phyloP scores from a whole-genome alignment of 2,888 invertebrate genomes.

The Sympetrum striolatum region DNA sequence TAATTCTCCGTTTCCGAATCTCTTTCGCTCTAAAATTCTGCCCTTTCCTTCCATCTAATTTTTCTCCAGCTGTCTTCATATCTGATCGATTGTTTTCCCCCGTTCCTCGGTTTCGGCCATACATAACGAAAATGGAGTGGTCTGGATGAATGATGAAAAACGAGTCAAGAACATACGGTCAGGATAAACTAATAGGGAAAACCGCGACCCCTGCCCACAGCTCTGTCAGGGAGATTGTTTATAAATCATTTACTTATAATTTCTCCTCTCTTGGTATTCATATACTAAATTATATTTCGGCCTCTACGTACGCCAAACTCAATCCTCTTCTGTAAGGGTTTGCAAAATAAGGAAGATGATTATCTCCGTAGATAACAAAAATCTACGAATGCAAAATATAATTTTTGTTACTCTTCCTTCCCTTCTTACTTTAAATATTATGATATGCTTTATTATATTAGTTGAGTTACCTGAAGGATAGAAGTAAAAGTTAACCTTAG shows the following conservation, averaged over 20 bases:
- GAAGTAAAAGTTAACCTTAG: too few relatives aligned
- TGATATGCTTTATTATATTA: too few relatives aligned
- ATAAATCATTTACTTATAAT: neutral
- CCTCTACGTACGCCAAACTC: too few relatives aligned
- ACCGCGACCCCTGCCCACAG: neutral
- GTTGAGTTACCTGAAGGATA: too few relatives aligned
- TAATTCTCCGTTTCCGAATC: neutral
- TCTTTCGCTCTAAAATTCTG: neutral
- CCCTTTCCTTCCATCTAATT: neutral
- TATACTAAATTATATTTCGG: too few relatives aligned
- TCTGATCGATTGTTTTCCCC: neutral
- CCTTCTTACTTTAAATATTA: too few relatives aligned
- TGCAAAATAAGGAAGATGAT: too few relatives aligned
- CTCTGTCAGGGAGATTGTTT: neutral
- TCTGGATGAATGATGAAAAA: neutral
- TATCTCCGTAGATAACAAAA: too few relatives aligned
- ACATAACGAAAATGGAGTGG: neutral
- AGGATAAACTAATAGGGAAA: neutral
- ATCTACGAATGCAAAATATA: too few relatives aligned
- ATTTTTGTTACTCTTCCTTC: too few relatives aligned
- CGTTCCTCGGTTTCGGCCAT: neutral
- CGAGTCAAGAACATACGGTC: slow-evolving; percentile 10
- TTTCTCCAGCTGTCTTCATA: neutral
- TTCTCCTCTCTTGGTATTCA: neutral
- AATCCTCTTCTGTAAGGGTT: too few relatives aligned